Evolutionary conservation across 1,140 invertebrate genomes (phyloP), one percentile per base, ranked within the genome.

Genomic region (Lepidurus couesii): DNA sequence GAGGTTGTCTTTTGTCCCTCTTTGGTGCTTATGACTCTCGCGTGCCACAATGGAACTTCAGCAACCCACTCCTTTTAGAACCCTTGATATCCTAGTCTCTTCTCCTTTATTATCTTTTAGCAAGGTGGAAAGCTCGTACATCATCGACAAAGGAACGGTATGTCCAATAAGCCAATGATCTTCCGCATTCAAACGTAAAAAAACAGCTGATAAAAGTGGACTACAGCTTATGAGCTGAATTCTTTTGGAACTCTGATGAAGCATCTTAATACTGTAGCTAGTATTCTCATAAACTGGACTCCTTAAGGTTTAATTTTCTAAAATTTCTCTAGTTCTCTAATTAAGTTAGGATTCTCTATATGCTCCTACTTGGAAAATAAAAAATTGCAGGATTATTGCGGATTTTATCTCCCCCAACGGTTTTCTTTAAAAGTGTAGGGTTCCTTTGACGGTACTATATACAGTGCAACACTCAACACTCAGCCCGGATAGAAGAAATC

Each of bases 81-180:
- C 34, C 34, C 34, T 34, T 34, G 3, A 34, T 34, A 34, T 34
- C 34, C 34, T 21, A 65, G 13, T 21, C 6, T 65, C 16, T 21
- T 21, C 16, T 5, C 53, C 21, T 65, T 65, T 21, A n/a, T 16
- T 65, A 21, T 65, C 53, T 21, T n/a, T 21, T 21, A 65, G 21
- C 53, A 65, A 5, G 53, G 53, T 16, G 53, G 53, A 65, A 65
- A 65, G 53, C 53, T 65, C 21, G 34, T 21, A 65, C 21, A 65
- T 21, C 8, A 4, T 9, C 13, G 1, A 65, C 21, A 34, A 34
- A 34, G 3, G 53, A 65, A 65, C 21, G 53, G 53, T 65, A 65
- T 65, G 53, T 21, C 8, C 53, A 65, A 65, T 65, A 65, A 65
- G 53, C 53, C 53, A 65, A 65, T 65, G 53, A 7, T n/a, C 53